These are phyloP conservation scores for Hypselothyrea guttata DNA, from an alignment of 2,888 invertebrate species.

Conservation along the genomic window DNA sequence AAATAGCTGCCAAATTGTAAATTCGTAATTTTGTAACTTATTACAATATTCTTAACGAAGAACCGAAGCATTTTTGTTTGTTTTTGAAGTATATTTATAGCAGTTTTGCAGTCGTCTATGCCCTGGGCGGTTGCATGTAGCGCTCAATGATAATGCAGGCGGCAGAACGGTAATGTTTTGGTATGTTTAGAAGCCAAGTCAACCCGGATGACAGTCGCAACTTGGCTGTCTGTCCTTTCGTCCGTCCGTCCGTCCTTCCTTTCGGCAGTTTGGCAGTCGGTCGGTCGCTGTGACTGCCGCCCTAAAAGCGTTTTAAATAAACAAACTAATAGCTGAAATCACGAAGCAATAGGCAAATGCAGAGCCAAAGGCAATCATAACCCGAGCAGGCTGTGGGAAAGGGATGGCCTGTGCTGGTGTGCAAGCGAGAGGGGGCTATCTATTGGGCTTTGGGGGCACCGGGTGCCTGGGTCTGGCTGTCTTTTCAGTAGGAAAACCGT, in stretches of 20 bases:
- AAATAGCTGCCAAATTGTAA: no score
- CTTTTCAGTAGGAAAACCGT: constrained; percentile 41
- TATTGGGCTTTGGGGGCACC: constrained; percentile 16
- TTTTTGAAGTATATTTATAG: no score
- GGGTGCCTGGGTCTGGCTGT: constrained; percentile 23
- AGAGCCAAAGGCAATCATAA: constrained; percentile 31
- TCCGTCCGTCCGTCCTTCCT: constrained; percentile 19
- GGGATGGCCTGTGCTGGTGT: constrained; percentile 3
- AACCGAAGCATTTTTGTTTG: no score
- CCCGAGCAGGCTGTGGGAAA: constrained; percentile 8
- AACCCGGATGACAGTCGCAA: constrained; percentile 29
- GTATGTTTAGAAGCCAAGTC: constrained; percentile 65
- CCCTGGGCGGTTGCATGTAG: constrained; percentile 28
- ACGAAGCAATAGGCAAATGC: constrained; percentile 63
- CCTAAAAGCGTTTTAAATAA: constrained; percentile 74
- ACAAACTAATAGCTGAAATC: constrained; percentile 76
- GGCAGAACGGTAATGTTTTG: constrained; percentile 56
- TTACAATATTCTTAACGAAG: no score
- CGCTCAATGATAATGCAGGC: constrained; percentile 46
- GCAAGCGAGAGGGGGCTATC: constrained; percentile 27
- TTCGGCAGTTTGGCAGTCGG: constrained; percentile 33
- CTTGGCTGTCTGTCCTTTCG: constrained; percentile 31
- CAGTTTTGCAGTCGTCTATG: constrained; percentile 3
- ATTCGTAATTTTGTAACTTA: no score
- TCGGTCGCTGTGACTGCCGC: constrained; percentile 52